Evolutionary conservation across 2,888 invertebrate species (phyloP).

Genomic region (Plebejus melissa): DNA sequence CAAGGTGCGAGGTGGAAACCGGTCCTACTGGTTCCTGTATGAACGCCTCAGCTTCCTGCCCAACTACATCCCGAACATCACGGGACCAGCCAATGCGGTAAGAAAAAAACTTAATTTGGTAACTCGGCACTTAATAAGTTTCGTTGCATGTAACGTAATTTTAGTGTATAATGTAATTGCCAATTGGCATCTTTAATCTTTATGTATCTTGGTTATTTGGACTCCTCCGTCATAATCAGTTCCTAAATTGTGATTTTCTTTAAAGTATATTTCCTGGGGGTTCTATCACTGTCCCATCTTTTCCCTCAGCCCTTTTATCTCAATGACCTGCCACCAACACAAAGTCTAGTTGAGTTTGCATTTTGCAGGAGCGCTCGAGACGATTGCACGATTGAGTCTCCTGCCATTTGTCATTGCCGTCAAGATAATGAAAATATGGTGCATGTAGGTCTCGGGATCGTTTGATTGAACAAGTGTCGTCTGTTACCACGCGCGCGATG

Average conservation of each 20-base stretch:
- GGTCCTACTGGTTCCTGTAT: conserved; percentile 63
- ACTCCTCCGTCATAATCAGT: too few relatives aligned
- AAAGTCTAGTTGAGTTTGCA: neutral
- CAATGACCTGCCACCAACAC: neutral
- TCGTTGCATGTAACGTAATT: too few relatives aligned
- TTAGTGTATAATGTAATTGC: too few relatives aligned
- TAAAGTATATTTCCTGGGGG: too few relatives aligned
- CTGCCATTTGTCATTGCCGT: neutral
- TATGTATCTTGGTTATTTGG: too few relatives aligned
- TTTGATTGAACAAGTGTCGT: conserved; percentile 8
- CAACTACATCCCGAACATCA: conserved; percentile 47
- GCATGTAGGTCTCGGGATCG: neutral
- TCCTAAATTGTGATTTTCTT: too few relatives aligned
- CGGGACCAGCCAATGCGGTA: neutral
- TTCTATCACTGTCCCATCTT: too few relatives aligned
- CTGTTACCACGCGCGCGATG: conserved; percentile 30
- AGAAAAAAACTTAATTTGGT: neutral
- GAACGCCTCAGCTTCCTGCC: conserved; percentile 56
- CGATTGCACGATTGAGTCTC: neutral
- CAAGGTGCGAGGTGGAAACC: conserved; percentile 54
- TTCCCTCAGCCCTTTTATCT: too few relatives aligned
- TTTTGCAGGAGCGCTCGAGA: too few relatives aligned
- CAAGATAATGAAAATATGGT: neutral
- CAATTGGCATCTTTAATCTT: too few relatives aligned
- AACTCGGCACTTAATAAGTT: too few relatives aligned